Evolutionary conservation across 2,113 vertebrate species (phyloP).

Genomic region (Cephalopterus ornatus): DNA sequence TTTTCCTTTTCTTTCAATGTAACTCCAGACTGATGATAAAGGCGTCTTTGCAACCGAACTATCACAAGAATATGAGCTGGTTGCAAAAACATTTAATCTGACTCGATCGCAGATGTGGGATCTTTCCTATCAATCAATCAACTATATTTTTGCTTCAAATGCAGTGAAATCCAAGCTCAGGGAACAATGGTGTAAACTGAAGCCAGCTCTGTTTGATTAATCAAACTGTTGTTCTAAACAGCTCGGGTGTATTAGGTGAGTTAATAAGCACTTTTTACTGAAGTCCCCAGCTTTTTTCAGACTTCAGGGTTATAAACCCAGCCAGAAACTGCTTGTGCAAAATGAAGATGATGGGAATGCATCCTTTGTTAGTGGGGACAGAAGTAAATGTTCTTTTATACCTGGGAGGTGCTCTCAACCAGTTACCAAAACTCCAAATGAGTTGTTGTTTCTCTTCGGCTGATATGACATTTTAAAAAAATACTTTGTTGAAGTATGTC

Average conservation of each 20-base stretch:
- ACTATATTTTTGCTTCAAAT: constrained; percentile 84
- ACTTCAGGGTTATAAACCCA: neutral
- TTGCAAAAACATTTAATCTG: constrained; percentile 86
- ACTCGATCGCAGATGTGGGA: constrained; percentile 82
- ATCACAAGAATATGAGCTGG: constrained; percentile 92
- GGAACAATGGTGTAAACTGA: constrained; percentile 81
- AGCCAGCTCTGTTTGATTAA: constrained; percentile 65
- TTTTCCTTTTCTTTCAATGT: constrained; percentile 6
- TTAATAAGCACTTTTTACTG: neutral
- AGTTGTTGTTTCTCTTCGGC: neutral
- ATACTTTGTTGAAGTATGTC: neutral
- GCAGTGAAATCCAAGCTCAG: constrained; percentile 80
- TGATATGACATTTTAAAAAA: neutral
- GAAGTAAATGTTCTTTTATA: neutral
- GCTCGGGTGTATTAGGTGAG: neutral
- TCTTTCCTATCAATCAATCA: constrained; percentile 86
- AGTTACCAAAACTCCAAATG: neutral
- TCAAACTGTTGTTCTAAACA: neutral
- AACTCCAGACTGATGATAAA: constrained; percentile 92
- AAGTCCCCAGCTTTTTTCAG: neutral
- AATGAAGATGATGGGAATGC: neutral
- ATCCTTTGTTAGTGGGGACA: neutral
- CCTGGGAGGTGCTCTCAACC: neutral
- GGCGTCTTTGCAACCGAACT: constrained; percentile 90
- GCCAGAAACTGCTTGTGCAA: neutral